A percentile compares a stretch with the other conserved stretches of the same genome.
Conservation (phyloP, 2,888 invertebrate genomes). For the Chloroclysta siterata region DNA sequence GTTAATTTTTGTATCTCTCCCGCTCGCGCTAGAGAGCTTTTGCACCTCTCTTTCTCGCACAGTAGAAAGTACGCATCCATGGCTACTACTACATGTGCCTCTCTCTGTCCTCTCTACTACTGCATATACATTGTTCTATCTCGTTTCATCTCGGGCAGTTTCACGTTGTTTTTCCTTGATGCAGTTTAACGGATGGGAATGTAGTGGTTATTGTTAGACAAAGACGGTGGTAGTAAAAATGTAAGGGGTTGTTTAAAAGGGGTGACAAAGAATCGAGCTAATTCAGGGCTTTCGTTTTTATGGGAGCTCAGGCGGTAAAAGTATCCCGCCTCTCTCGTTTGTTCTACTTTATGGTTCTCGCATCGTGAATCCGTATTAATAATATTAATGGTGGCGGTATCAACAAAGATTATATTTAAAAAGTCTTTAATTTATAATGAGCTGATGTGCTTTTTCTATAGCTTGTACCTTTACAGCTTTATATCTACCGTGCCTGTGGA, state of each 20-base stretch:
- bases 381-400: slow-evolving; percentile 79
- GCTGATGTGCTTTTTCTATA: slow-evolving; percentile 50
- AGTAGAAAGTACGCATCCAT: slow-evolving; percentile 71
- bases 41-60: slow-evolving; percentile 70
- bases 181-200: slow-evolving; percentile 85
- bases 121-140: slow-evolving; percentile 85
- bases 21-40: slow-evolving; percentile 73
- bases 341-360: slow-evolving; percentile 80
- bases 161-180: slow-evolving; percentile 84
- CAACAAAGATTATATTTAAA: slow-evolving; percentile 65
- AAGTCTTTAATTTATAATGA: slow-evolving; percentile 61
- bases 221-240: slow-evolving; percentile 83
- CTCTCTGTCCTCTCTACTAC: slow-evolving; percentile 81
- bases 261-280: slow-evolving; percentile 85
- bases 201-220: slow-evolving; percentile 85
- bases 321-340: slow-evolving; percentile 85
- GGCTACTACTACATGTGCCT: slow-evolving; percentile 81
- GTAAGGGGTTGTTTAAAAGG: slow-evolving; percentile 83
- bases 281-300: slow-evolving; percentile 84
- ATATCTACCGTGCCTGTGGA: not conserved
- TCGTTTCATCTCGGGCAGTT: slow-evolving; percentile 84
- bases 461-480: slow-evolving; percentile 42
- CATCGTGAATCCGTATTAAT: slow-evolving; percentile 79
- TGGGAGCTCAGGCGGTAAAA: slow-evolving; percentile 82
- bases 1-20: slow-evolving; percentile 78